Conservation (phyloP, 2,888 invertebrate genomes). For the Megalurothrips usitatus region DNA sequence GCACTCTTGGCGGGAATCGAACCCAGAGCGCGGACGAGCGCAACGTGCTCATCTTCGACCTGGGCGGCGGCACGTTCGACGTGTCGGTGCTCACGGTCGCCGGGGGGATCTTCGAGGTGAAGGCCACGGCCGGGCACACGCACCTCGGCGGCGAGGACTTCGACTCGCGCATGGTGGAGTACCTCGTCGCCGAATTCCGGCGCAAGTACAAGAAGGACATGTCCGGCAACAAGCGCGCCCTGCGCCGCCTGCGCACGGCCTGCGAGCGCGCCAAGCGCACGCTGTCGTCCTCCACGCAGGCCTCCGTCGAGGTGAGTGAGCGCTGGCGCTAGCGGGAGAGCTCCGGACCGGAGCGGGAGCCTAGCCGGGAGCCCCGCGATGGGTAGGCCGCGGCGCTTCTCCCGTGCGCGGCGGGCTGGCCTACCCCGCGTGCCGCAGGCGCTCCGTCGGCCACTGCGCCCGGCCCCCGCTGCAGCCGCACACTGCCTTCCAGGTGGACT, state of each 20-base stretch:
- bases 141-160: conserved; percentile 51
- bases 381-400: conserved; percentile 42
- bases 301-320: conserved; percentile 53
- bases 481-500: conserved; percentile 43
- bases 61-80: conserved; percentile 55
- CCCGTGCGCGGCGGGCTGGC: conserved; percentile 45
- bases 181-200: conserved; percentile 54
- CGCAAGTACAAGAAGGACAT: conserved; percentile 53
- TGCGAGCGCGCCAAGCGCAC: conserved; percentile 61
- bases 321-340: too few species aligned
- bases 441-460: conserved; percentile 41
- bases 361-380: conserved; percentile 41
- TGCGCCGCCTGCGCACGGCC: conserved; percentile 58
- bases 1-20: conserved; percentile 44
- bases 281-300: conserved; percentile 53
- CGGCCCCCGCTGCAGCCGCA: not conserved
- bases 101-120: conserved; percentile 59
- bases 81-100: conserved; percentile 57
- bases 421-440: not conserved
- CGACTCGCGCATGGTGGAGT: conserved; percentile 53
- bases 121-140: conserved; percentile 53
- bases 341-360: not conserved
- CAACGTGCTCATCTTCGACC: conserved; percentile 48
- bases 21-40: conserved; percentile 45
- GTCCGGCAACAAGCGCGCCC: conserved; percentile 49